Evolutionary conservation across 2,113 vertebrate species (phyloP).

Genomic region (Chroicocephalus ridibundus): DNA sequence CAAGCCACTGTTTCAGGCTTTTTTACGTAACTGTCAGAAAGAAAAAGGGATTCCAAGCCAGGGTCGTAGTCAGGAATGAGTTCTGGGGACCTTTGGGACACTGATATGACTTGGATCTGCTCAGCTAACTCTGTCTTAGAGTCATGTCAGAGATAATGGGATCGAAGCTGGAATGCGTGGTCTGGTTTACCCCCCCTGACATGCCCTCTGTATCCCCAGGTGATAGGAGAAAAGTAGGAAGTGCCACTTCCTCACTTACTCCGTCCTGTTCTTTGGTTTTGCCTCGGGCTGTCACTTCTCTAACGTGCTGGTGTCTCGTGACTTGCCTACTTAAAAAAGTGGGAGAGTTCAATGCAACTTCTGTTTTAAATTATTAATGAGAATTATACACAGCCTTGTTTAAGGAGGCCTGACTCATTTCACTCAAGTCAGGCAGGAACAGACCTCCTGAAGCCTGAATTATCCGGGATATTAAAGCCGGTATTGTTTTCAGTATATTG

Average conservation of each 20-base stretch:
- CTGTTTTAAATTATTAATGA: neutral
- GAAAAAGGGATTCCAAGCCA: neutral
- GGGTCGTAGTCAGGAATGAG: neutral
- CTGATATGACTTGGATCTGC: neutral
- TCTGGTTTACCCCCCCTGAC: neutral
- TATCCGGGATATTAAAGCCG: neutral
- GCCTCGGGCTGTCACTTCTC: neutral
- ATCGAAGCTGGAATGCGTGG: neutral
- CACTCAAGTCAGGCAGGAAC: neutral
- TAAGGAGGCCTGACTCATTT: neutral
- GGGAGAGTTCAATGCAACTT: neutral
- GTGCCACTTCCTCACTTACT: neutral
- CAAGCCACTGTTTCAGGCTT: neutral
- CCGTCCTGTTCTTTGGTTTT: neutral
- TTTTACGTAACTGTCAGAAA: neutral
- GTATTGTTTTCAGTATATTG: neutral
- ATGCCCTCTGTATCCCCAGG: neutral
- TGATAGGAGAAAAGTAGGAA: neutral
- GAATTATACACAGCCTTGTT: neutral
- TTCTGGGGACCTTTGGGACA: neutral
- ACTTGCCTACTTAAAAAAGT: neutral
- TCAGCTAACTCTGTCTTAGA: neutral
- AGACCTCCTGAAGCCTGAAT: constrained; percentile 6
- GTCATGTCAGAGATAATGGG: neutral
- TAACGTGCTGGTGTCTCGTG: neutral